Evolutionary conservation across 2,113 vertebrate genomes (phyloP), one percentile per base, ranked within the genome.

Genomic region (Leptobrachium ailaonicum): DNA sequence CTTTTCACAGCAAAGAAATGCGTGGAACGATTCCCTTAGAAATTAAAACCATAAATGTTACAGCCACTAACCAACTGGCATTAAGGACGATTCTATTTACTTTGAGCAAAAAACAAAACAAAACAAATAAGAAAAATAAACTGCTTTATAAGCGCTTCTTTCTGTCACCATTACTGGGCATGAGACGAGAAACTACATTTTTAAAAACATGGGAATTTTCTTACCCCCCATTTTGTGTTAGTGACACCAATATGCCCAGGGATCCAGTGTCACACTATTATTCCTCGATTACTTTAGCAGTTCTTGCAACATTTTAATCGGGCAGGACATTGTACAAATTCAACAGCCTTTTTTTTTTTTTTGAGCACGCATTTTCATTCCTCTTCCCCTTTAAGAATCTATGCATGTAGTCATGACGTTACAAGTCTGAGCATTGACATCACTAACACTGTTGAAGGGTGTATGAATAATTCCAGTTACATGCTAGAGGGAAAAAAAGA

Each of bases 1-100:
- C 64, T 41, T 5, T 43, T 32, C 41, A 45, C 71, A 69, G 66
- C 72, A 80, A 45, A 71, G 56, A 40, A 53, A 58, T 62, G 50
- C 67, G 47, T 42, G 20, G 56, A 60, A 60, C 4, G 11, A 60
- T 12, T 60, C 56, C 9, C 56, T 60, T 60, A 60, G 4, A 60
- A 60, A 60, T 60, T 4, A 60, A 13, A 60, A 60, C 13, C 56
- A 11, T 3, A 60, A 13, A 60, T 60, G 56, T 60, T 60, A 14
- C 9, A 60, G 56, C 13, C 47, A 50, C 47, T 4, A 50, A 4
- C 47, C 8, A 5, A 50, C 8, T 50, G 47, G 47, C 47, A 50
- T 50, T 50, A 8, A 50, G 4, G 4, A 50, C 20, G 8, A 50
- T 50, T 50, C 47, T 1, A 50, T 50, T 50, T 50, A 8, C 47